Base-by-base conservation (phyloP, 2,888 invertebrate species). In the Torymus auratus region DNA sequence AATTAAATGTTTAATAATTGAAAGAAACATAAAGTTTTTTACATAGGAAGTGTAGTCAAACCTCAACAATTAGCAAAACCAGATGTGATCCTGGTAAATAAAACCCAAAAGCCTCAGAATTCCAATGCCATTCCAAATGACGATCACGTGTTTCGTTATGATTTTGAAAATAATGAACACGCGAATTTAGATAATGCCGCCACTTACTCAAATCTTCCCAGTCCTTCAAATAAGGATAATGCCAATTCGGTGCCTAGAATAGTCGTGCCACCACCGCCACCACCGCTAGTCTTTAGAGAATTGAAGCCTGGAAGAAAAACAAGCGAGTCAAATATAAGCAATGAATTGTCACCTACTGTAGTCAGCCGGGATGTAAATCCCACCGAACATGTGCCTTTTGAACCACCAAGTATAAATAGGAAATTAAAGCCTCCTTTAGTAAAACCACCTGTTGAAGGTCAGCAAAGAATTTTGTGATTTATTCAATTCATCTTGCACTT, bases 341-440 rank as follows among this genome's bases (percentile, higher is more conserved):
- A 91, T 82, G 92, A 92, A 83, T 88, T 91, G 23, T 92, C 92
- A 0, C 92, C 88, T 4, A 84, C 83, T 64, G 82, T 60, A 10
- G 81, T 84, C 69, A 71, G 86, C 3, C 84, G 84, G 23, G 90
- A 90, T 68, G 79, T 85, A n/a, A 90, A 88, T 82, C 88, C 88
- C 20, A 85, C 87, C 11, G 90, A 89, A 80, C 89, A 88, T 83
- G 88, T 86, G 75, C 90, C 90, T 14, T 88, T 89, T 10, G 88
- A 94, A 80, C 95, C 96, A 61, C 96, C 97, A 14, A 94, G 93
- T 55, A 96, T 97, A 41, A 95, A 97, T 89, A 93, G 97, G 71
- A 95, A 95, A 62, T 91, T 97, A 58, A 83, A 83, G 76, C 83
- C 83, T 10, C 52, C 73, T 2, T 60, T 78, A 12, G 56, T 58